These are phyloP conservation scores for Sebastes wilsoni DNA, from an alignment of 2,797 vertebrate species.

Conservation along the genomic window DNA sequence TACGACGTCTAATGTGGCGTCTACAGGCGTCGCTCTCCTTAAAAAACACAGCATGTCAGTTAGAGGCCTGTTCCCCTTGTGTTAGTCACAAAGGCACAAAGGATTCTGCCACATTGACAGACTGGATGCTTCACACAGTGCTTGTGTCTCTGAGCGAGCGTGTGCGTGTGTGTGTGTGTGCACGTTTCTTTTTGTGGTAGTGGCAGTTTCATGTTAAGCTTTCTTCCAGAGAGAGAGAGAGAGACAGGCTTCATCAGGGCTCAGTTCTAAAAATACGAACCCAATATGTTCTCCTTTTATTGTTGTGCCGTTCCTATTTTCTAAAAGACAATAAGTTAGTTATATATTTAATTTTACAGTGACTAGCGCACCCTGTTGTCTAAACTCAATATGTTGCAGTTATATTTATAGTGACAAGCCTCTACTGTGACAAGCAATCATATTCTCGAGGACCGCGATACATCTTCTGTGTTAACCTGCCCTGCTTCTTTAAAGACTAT, in stretches of 20 bases:
- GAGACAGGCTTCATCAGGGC: slow-evolving; percentile 40
- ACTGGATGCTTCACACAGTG: slow-evolving; percentile 53
- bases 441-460: slow-evolving; percentile 14
- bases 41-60: slow-evolving; percentile 51
- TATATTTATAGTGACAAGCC: slow-evolving; percentile 62
- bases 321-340: slow-evolving; percentile 54
- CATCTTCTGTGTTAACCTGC: slow-evolving; percentile 8
- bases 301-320: slow-evolving; percentile 54
- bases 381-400: slow-evolving; percentile 44
- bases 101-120: slow-evolving; percentile 64
- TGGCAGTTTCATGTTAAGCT: slow-evolving; percentile 60
- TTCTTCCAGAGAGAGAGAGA: slow-evolving; percentile 50
- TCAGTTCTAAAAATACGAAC: slow-evolving; percentile 67
- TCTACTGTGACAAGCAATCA: slow-evolving; percentile 47
- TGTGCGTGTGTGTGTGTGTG: not conserved
- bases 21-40: slow-evolving; percentile 34
- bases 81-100: slow-evolving; percentile 65
- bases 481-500: slow-evolving; percentile 10
- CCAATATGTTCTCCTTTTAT: slow-evolving; percentile 57
- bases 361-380: slow-evolving; percentile 51
- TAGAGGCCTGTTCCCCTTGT: slow-evolving; percentile 46
- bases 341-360: slow-evolving; percentile 60
- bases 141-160: slow-evolving; percentile 36
- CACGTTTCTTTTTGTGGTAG: slow-evolving; percentile 43
- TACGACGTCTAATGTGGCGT: slow-evolving; percentile 28